Evolutionary conservation across 2,113 vertebrate genomes (phyloP), one percentile per base, ranked within the genome.

Genomic region (Dromaius novaehollandiae): DNA sequence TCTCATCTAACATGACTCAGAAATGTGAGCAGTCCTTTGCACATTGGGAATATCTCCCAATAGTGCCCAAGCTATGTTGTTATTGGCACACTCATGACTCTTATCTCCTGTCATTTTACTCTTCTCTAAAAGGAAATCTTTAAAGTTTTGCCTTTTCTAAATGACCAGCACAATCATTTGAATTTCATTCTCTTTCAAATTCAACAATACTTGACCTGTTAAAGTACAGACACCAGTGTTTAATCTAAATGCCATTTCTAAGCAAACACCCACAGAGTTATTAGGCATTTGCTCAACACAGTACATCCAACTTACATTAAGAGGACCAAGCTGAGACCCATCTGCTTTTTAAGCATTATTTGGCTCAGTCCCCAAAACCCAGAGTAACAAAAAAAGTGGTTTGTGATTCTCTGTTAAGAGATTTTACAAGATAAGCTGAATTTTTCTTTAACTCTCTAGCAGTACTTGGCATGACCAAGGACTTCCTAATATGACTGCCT

Each of bases 271-370:
- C 82, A 86, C 88, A 11, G 93, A 83, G 46, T 74, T 80, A 73
- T 79, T 88, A 95, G 89, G 63, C 93, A 92, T 96, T 96, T 94
- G 79, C 81, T 96, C 63, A 93, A 81, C 34, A n/a, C 16, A 48
- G 56, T 68, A 94, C 86, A 82, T 82, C 78, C 87, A 92, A 82
- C 19, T 89, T 95, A 69, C 51, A 85, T 85, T 87, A 63, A 88
- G 91, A 94, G 61, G 83, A 82, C 92, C 79, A 96, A 91, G 63
- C 85, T 86, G 82, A 94, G 88, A 85, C 77, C 94, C 82, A 95
- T 96, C 89, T 97, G 96, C 83, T 96, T 95, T 96, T 95, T 77
- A 85, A 96, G 83, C 25, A 18, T 69, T 82, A 44, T 80, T 94
- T 96, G 95, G 94, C 89, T 88, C 78, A 16, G 26, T 83, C 75